Conservation (phyloP, 1,140 invertebrate species). For the Drosophila rhopaloa region DNA sequence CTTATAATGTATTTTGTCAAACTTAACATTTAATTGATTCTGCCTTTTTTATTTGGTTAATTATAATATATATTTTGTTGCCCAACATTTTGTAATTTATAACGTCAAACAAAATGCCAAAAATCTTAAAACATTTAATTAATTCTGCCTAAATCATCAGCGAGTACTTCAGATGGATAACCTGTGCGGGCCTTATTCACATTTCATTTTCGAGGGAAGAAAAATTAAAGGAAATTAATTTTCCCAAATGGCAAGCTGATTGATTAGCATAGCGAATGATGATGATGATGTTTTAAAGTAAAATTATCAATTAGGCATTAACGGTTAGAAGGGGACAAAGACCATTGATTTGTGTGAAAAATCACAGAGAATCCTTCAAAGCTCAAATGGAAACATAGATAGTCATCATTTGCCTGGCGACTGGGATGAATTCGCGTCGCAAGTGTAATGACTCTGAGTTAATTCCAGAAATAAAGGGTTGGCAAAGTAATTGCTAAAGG, state of each 20-base stretch:
- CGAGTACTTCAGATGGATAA: slow-evolving; percentile 8
- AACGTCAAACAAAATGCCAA: slow-evolving; percentile 31
- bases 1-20: slow-evolving; percentile 23
- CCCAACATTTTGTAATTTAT: slow-evolving; percentile 46
- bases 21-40: no score
- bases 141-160: slow-evolving; percentile 44
- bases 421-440: slow-evolving; percentile 22
- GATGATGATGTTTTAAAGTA: slow-evolving; percentile 26
- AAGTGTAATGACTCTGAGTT: slow-evolving; percentile 56
- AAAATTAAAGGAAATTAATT: slow-evolving; percentile 76
- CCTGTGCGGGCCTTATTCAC: slow-evolving; percentile 29
- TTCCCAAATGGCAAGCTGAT: slow-evolving; percentile 70
- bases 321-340: neutral
- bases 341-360: slow-evolving; percentile 66
- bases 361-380: slow-evolving; percentile 68
- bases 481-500: neutral
- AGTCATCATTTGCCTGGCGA: slow-evolving; percentile 39
- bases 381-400: slow-evolving; percentile 32
- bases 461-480: slow-evolving; percentile 53
- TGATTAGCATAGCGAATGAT: slow-evolving; percentile 49
- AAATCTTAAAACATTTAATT: slow-evolving; percentile 69
- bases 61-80: slow-evolving; percentile 2
- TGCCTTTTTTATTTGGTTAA: no score
- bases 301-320: slow-evolving; percentile 68
- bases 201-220: slow-evolving; percentile 46